A percentile compares a stretch with the other conserved stretches of the same genome.
Evolutionary conservation across 2,888 invertebrate genomes (phyloP).

Genomic region (Ochropacha duplaris): DNA sequence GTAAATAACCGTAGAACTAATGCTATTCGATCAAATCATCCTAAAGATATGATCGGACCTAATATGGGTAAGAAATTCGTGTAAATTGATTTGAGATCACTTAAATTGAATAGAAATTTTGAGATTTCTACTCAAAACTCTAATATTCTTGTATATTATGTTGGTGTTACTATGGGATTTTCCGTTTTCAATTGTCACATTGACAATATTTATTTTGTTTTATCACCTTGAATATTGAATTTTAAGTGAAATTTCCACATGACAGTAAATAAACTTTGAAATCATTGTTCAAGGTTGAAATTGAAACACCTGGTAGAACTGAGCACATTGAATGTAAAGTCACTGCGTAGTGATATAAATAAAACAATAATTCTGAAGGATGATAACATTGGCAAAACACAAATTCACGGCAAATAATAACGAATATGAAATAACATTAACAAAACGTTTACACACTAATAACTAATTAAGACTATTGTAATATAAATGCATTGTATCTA

Average conservation of each 20-base stretch:
- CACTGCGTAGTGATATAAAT: conserved; percentile 42
- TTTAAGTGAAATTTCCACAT: conserved; percentile 1
- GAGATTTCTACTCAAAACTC: not conserved
- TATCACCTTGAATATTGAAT: conserved; percentile 22
- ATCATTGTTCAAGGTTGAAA: conserved; percentile 21
- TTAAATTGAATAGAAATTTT: not conserved
- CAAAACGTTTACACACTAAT: not conserved
- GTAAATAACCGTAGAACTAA: conserved; percentile 89
- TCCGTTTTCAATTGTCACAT: not conserved
- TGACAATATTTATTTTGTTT: not conserved
- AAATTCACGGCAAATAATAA: conserved; percentile 10
- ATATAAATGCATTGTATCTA: conserved; percentile 27
- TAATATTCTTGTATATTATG: not conserved
- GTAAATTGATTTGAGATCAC: not conserved
- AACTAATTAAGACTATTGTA: not conserved
- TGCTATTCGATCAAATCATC: conserved; percentile 93
- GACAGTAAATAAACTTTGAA: conserved; percentile 8
- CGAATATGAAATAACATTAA: conserved; percentile 6
- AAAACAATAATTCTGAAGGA: conserved; percentile 5
- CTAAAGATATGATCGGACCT: conserved; percentile 90
- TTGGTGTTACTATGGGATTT: not conserved
- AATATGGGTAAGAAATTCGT: conserved; percentile 87
- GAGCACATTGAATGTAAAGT: conserved; percentile 49
- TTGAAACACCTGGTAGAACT: conserved; percentile 39
- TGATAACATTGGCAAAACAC: conserved; percentile 41